A percentile compares a stretch with the other conserved stretches of the same genome.
Evolutionary conservation across 2,888 invertebrate genomes (phyloP).

Genomic region (Germaria angustata): DNA sequence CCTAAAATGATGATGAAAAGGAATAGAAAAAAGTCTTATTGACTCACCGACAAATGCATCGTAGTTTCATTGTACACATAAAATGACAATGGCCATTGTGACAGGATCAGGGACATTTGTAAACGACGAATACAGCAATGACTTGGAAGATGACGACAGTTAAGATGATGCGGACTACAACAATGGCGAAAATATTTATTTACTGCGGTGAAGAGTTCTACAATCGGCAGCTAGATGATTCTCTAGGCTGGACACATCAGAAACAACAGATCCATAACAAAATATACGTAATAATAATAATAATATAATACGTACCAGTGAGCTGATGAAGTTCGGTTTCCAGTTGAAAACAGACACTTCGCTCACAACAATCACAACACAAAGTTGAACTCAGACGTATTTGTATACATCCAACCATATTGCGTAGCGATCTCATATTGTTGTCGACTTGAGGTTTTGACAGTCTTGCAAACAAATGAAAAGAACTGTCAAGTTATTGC

Average conservation of each 20-base stretch:
- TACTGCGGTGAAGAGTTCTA: conserved; percentile 31
- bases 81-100: conserved; percentile 69
- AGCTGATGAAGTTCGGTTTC: conserved; percentile 56
- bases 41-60: conserved; percentile 66
- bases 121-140: conserved; percentile 43
- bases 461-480: conserved; percentile 70
- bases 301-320: conserved; percentile 20
- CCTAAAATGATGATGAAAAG: conserved; percentile 56
- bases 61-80: conserved; percentile 33
- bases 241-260: conserved; percentile 31
- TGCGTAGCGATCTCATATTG: conserved; percentile 66
- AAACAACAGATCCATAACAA: conserved; percentile 27
- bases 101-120: conserved; percentile 71
- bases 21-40: conserved; percentile 58
- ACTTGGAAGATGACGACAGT: conserved; percentile 17
- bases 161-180: conserved; percentile 10
- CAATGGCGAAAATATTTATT: neutral
- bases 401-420: neutral
- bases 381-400: neutral
- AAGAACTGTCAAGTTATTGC: conserved; percentile 70
- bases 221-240: conserved; percentile 22
- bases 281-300: conserved; percentile 16
- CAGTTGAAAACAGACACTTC: conserved; percentile 60
- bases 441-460: conserved; percentile 67
- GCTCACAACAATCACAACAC: conserved; percentile 54